Percentiles rank a stretch among this genome's conserved stretches.
phyloP scores from a whole-genome alignment of 2,888 invertebrate species.

The Scaptomyza caliginosa region DNA sequence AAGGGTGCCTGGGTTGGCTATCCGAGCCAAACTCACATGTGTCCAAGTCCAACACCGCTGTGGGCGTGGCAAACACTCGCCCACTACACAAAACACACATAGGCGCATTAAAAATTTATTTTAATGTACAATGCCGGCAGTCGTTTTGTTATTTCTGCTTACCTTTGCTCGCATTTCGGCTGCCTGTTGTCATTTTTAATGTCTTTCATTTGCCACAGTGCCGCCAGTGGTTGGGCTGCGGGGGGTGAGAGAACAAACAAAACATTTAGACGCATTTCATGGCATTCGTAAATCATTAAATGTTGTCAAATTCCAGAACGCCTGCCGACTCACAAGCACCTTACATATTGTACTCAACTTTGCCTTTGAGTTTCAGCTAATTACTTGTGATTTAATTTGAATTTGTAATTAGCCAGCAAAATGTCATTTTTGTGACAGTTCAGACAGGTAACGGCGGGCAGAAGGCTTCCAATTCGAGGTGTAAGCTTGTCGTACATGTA shows the following conservation, averaged over 20 bases:
- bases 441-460: conserved; percentile 48
- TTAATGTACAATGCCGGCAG: conserved; percentile 63
- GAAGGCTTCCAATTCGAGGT: conserved; percentile 10
- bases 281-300: conserved; percentile 75
- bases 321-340: conserved; percentile 4
- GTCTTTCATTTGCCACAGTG: conserved; percentile 60
- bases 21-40: conserved; percentile 32
- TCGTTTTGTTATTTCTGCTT: conserved; percentile 51
- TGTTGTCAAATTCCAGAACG: conserved; percentile 61
- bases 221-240: conserved; percentile 33
- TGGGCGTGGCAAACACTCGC: conserved; percentile 40
- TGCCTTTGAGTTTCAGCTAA: conserved; percentile 67
- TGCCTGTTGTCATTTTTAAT: conserved; percentile 70
- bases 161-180: conserved; percentile 39
- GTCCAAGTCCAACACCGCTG: conserved; percentile 19
- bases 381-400: conserved; percentile 81
- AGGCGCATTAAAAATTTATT: conserved; percentile 76
- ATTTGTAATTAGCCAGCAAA: conserved; percentile 80
- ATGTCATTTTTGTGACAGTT: conserved; percentile 72
- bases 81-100: conserved; percentile 46
- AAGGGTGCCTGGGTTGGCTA: conserved; percentile 2
- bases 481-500: conserved; percentile 46
- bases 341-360: conserved; percentile 33
- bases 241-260: conserved; percentile 58
- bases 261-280: conserved; percentile 63